Evolutionary conservation across 2,797 vertebrate species (phyloP).

Genomic region (Enteromius paludinosus): DNA sequence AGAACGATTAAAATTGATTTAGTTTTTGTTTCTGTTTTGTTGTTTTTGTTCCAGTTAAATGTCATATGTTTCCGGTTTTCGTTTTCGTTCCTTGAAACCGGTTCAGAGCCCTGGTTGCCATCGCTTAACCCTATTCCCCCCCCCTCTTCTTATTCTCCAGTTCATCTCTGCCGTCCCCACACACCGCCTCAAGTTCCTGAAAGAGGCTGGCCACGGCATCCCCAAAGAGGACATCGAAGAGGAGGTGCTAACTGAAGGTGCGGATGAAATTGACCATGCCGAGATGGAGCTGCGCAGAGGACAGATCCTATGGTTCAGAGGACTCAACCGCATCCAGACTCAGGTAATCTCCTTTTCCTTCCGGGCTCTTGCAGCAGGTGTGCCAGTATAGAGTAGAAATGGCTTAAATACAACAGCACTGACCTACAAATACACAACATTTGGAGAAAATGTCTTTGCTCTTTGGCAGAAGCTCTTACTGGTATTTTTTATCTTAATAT

Average conservation of each 20-base stretch:
- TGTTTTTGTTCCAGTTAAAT: no score
- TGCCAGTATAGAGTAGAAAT: not conserved
- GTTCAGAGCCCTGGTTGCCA: no score
- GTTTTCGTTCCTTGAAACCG: no score
- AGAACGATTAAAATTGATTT: no score
- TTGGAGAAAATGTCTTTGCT: constrained; percentile 1
- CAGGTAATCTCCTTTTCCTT: constrained; percentile 81
- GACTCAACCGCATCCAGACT: constrained; percentile 98
- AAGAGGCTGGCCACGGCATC: constrained; percentile 92
- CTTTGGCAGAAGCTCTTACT: not conserved
- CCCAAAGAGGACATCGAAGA: constrained; percentile 89
- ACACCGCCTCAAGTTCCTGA: constrained; percentile 93
- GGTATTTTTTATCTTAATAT: not conserved
- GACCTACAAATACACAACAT: not conserved
- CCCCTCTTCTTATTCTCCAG: constrained; percentile 68
- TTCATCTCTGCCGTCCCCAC: constrained; percentile 90
- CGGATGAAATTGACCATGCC: constrained; percentile 93
- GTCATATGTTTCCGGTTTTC: no score
- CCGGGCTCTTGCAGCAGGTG: not conserved
- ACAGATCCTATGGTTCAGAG: constrained; percentile 98
- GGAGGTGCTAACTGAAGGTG: constrained; percentile 85
- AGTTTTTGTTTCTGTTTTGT: no score
- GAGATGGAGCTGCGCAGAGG: constrained; percentile 96
- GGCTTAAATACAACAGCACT: not conserved
- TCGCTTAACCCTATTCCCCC: not conserved